Conservation (phyloP, 2,113 vertebrate species). For the Sula dactylatra region DNA sequence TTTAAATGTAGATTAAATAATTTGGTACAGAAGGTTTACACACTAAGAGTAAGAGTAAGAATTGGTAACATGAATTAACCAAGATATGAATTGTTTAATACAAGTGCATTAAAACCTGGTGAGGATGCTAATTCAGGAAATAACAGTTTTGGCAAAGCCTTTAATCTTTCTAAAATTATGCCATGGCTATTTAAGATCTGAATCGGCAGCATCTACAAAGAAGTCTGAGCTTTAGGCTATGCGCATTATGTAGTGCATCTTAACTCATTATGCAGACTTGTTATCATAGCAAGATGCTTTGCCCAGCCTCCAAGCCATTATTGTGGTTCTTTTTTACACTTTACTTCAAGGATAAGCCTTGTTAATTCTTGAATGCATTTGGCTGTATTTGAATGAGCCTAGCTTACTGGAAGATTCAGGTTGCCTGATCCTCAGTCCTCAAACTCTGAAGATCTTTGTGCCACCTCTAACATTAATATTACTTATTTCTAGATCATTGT, state of each 20-base stretch:
- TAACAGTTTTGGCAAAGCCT: background rate
- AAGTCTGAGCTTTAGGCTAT: slow-evolving; percentile 35
- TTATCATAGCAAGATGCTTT: slow-evolving; percentile 9
- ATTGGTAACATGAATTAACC: background rate
- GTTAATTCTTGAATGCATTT: slow-evolving; percentile 1
- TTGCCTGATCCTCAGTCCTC: background rate
- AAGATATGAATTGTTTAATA: background rate
- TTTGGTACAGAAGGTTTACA: background rate
- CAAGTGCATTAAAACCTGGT: background rate
- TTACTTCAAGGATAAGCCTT: background rate
- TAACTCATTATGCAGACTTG: background rate
- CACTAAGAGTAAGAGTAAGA: background rate
- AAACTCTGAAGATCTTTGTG: background rate
- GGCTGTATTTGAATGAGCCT: background rate
- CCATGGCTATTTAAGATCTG: slow-evolving; percentile 10
- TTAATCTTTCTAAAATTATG: slow-evolving; percentile 2
- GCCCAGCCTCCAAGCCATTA: slow-evolving; percentile 18
- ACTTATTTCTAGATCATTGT: background rate
- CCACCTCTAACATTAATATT: background rate
- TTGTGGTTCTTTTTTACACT: background rate
- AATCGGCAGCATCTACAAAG: slow-evolving; percentile 34
- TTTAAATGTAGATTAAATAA: background rate
- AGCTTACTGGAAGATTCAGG: background rate
- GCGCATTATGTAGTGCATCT: background rate
- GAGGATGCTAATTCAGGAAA: background rate